phyloP scores from a whole-genome alignment of 2,113 vertebrate genomes.

The Potamarius usumacintae region DNA sequence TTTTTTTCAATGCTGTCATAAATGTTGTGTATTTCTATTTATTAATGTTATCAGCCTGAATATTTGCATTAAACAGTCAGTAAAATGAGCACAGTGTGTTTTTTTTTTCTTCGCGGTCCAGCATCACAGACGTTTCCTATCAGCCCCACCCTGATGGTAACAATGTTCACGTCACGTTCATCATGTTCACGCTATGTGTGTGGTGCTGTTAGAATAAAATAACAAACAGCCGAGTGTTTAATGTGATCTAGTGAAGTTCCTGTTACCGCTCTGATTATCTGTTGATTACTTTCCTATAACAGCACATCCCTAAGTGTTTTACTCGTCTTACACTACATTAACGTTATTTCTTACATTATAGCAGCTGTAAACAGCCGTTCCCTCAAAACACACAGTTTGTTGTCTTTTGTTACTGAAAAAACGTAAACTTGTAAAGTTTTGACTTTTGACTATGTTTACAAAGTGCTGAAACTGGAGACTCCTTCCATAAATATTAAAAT shows the following conservation, averaged over 20 bases:
- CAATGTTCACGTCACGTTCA: too few species aligned
- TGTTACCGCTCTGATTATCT: too few species aligned
- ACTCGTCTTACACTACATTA: too few species aligned
- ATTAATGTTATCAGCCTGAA: conserved; percentile 74
- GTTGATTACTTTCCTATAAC: background rate
- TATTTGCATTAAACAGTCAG: conserved; percentile 75
- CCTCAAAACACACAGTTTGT: too few species aligned
- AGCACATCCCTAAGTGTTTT: too few species aligned
- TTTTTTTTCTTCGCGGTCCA: background rate
- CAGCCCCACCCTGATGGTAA: too few species aligned
- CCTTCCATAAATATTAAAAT: background rate
- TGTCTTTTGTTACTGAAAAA: too few species aligned
- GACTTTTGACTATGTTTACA: too few species aligned
- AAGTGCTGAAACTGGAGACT: background rate
- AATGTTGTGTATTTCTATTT: conserved; percentile 70
- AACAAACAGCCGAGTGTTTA: background rate
- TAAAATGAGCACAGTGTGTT: conserved; percentile 1
- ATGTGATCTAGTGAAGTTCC: too few species aligned
- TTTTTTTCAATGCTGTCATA: conserved; percentile 56
- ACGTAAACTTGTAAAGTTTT: too few species aligned
- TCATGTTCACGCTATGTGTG: background rate
- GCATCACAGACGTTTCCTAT: background rate
- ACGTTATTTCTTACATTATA: too few species aligned
- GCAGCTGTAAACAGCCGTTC: too few species aligned
- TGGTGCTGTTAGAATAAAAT: background rate